These are phyloP conservation scores for Phallusia fumigata DNA, from an alignment of 23 tunicate species.

Conservation along the genomic window DNA sequence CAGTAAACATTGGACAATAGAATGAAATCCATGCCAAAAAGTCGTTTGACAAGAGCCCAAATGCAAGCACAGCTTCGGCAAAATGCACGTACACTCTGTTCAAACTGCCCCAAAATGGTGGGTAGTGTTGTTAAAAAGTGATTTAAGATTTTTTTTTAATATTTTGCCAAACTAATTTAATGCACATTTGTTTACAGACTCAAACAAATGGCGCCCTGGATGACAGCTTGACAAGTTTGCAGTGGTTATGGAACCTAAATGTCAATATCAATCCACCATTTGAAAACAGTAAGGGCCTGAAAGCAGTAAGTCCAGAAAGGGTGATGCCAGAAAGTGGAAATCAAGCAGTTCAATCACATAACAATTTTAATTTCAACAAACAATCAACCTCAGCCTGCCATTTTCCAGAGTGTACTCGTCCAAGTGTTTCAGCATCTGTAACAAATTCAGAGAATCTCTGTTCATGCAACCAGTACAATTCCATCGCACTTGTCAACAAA, in stretches of 20 bases:
- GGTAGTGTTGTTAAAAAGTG: background rate
- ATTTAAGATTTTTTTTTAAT: background rate
- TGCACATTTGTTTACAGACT: background rate
- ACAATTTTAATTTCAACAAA: background rate
- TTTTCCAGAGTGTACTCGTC: background rate
- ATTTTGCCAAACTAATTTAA: no score
- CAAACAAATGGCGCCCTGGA: conserved; percentile 41
- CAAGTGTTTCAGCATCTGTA: background rate
- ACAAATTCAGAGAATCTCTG: background rate
- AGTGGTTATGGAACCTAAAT: conserved; percentile 90
- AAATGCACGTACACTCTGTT: background rate
- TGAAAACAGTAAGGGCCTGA: background rate
- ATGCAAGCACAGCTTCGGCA: background rate
- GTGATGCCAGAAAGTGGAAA: background rate
- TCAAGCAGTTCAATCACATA: background rate
- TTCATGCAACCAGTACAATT: background rate
- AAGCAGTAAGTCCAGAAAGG: background rate
- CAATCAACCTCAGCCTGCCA: background rate
- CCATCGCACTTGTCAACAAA: background rate
- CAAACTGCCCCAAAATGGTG: background rate
- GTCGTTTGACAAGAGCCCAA: background rate
- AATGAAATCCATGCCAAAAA: background rate
- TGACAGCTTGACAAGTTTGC: conserved; percentile 89
- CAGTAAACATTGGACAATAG: background rate
- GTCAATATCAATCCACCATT: conserved; percentile 59